A percentile compares a stretch with the other conserved stretches of the same genome.
Conservation (phyloP, 2,113 vertebrate species). For the Myrmophylax atrothorax region DNA sequence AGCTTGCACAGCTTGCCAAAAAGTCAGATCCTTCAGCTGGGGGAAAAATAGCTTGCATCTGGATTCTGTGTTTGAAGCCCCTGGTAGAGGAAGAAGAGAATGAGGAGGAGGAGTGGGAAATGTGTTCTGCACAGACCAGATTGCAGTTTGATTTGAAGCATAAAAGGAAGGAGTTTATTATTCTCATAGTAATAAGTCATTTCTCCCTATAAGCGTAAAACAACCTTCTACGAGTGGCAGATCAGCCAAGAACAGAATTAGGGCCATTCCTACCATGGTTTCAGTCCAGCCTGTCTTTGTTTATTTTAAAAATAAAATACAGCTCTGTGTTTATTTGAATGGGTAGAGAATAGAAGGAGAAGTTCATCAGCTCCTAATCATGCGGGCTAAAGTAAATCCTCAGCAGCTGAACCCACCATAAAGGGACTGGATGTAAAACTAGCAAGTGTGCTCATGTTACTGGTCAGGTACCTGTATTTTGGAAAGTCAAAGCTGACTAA, state of each 20-base stretch:
- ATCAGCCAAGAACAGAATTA: slow-evolving; percentile 56
- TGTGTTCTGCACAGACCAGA: slow-evolving; percentile 24
- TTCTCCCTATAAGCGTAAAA: slow-evolving; percentile 35
- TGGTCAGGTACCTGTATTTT: background rate
- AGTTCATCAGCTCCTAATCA: slow-evolving; percentile 22
- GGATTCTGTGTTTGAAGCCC: slow-evolving; percentile 69
- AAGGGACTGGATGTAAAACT: background rate
- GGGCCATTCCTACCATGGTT: slow-evolving; percentile 11
- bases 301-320: slow-evolving; percentile 55
- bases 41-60: slow-evolving; percentile 65
- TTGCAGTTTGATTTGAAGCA: slow-evolving; percentile 61
- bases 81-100: slow-evolving; percentile 62
- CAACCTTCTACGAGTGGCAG: slow-evolving; percentile 10
- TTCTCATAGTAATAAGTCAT: slow-evolving; percentile 62
- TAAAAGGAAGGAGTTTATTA: slow-evolving; percentile 64
- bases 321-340: slow-evolving; percentile 31
- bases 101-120: slow-evolving; percentile 61
- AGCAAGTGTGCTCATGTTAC: background rate
- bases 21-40: slow-evolving; percentile 63
- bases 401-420: background rate
- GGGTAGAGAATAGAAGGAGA: slow-evolving; percentile 18
- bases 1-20: slow-evolving; percentile 71
- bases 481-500: background rate
- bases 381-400: background rate
- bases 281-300: slow-evolving; percentile 26